Conservation (phyloP, 2,113 vertebrate species). For the Tachycineta bicolor region DNA sequence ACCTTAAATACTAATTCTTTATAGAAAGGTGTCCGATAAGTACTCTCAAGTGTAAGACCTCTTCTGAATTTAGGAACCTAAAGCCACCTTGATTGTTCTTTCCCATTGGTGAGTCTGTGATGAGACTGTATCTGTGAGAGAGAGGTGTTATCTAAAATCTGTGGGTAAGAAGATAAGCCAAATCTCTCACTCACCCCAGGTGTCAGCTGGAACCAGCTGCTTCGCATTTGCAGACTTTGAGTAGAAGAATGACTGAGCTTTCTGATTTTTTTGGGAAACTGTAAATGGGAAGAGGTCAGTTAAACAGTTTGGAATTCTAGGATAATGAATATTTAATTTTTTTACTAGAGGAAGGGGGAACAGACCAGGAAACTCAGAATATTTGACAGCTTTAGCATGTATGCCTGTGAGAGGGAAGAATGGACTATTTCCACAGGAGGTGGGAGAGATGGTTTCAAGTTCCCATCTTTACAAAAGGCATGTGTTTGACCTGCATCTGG, state of each 20-base stretch:
- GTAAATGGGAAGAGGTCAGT: not conserved
- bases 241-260: not conserved
- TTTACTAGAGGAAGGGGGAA: not conserved
- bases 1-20: not conserved
- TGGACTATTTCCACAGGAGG: not conserved
- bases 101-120: not conserved
- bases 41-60: not conserved
- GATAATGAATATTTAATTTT: not conserved
- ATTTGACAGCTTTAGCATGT: not conserved
- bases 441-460: not conserved
- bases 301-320: not conserved
- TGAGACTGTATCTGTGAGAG: not conserved
- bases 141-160: not conserved
- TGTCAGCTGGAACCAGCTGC: not conserved
- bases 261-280: not conserved
- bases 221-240: not conserved
- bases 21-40: not conserved
- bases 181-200: not conserved
- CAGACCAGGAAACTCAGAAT: not conserved
- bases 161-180: rapidly evolving
- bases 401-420: not conserved
- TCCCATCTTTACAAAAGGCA: not conserved
- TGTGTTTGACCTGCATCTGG: not conserved
- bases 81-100: not conserved
- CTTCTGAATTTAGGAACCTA: not conserved